These are phyloP conservation scores for Shinisaurus crocodilurus DNA, from an alignment of 2,113 vertebrate genomes.

Conservation along the genomic window DNA sequence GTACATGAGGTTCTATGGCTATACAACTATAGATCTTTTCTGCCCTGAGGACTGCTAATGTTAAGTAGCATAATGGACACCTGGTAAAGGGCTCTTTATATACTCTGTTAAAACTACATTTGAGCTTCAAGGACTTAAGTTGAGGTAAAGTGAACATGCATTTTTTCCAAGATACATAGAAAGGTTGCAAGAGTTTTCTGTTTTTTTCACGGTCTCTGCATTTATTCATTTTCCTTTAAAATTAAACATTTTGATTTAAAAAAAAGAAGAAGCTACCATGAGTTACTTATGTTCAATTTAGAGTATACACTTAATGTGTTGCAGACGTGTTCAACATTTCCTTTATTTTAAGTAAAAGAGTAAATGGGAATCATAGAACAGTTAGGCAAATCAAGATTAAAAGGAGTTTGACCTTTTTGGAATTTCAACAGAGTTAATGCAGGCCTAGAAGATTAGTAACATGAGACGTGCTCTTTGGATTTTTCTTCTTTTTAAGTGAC, in stretches of 20 bases:
- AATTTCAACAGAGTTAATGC: neutral
- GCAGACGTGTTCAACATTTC: neutral
- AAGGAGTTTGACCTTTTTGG: neutral
- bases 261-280: neutral
- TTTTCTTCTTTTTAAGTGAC: slow-evolving; percentile 2
- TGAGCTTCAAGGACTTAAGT: neutral
- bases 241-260: neutral
- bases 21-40: neutral
- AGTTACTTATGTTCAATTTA: neutral
- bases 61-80: neutral
- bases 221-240: slow-evolving; percentile 9
- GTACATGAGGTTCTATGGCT: neutral
- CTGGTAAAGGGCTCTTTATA: neutral
- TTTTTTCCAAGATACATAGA: neutral
- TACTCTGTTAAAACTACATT: neutral
- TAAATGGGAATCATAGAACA: neutral
- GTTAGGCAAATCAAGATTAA: slow-evolving; percentile 8
- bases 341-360: neutral
- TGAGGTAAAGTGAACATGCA: neutral
- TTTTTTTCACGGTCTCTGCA: neutral
- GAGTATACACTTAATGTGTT: neutral
- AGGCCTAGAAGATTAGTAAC: neutral
- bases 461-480: neutral
- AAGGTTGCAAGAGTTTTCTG: neutral
- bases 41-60: neutral